Conservation (phyloP, 2,797 vertebrate species). For the Atherinosoma microstoma region DNA sequence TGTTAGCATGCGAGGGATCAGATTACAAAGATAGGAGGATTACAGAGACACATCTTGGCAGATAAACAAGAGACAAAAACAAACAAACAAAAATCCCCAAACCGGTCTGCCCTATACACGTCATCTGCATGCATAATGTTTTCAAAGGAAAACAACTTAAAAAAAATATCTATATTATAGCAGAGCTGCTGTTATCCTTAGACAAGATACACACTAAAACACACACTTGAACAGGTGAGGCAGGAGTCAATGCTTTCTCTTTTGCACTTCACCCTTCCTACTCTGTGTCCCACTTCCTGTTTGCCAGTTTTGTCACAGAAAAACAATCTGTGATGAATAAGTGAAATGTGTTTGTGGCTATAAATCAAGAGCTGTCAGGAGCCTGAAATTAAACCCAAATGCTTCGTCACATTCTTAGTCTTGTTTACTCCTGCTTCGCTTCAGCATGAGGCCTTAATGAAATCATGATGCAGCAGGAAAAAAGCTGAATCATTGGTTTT, state of each 20-base stretch:
- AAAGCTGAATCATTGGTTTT: slow-evolving; percentile 17
- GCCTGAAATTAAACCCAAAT: slow-evolving; percentile 62
- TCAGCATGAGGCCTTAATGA: slow-evolving; percentile 16
- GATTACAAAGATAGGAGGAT: slow-evolving; percentile 73
- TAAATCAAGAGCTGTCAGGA: slow-evolving; percentile 37
- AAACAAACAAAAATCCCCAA: slow-evolving; percentile 22
- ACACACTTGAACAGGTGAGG: slow-evolving; percentile 41
- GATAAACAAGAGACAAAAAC: slow-evolving; percentile 73
- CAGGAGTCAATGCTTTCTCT: neutral
- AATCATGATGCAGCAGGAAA: slow-evolving; percentile 29
- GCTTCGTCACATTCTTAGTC: slow-evolving; percentile 34
- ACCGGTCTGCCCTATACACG: neutral
- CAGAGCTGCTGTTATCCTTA: neutral
- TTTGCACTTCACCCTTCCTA: neutral
- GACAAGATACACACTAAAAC: slow-evolving; percentile 1
- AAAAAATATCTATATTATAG: neutral
- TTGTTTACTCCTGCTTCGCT: slow-evolving; percentile 36
- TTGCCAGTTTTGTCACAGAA: slow-evolving; percentile 49
- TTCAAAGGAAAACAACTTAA: neutral
- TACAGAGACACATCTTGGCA: slow-evolving; percentile 80
- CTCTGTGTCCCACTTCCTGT: slow-evolving; percentile 43
- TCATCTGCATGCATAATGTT: slow-evolving; percentile 14
- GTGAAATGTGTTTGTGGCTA: slow-evolving; percentile 39
- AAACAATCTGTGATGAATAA: slow-evolving; percentile 59
- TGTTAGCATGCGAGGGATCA: slow-evolving; percentile 63